phyloP scores from a whole-genome alignment of 2,113 vertebrate genomes.

The Illadopsis cleaveri region DNA sequence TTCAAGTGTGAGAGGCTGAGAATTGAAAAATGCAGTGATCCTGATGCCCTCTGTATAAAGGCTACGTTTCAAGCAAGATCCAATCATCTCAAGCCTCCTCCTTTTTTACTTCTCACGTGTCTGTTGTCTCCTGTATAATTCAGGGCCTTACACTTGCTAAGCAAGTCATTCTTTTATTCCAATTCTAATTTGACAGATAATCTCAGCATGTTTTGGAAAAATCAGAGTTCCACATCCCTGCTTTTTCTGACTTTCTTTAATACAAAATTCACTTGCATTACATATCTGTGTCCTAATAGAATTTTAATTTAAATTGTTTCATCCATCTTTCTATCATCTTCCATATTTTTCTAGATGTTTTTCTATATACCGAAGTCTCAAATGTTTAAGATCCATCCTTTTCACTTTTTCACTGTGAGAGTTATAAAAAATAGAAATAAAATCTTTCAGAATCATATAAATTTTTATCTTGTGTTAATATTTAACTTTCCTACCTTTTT shows the following conservation, averaged over 20 bases:
- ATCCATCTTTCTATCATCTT: not conserved
- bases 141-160: not conserved
- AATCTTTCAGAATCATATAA: not conserved
- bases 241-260: not conserved
- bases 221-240: not conserved
- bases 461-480: not conserved
- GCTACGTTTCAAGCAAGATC: not conserved
- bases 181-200: not conserved
- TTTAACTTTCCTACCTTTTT: not conserved
- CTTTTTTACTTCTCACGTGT: not conserved
- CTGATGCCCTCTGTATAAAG: not conserved
- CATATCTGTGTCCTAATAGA: not conserved
- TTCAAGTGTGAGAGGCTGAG: not conserved
- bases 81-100: not conserved
- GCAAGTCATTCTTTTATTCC: not conserved
- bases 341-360: not conserved
- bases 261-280: not conserved
- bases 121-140: not conserved
- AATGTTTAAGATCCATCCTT: not conserved
- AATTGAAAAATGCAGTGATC: not conserved
- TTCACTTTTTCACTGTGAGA: not conserved
- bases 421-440: not conserved
- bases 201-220: not conserved
- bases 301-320: not conserved
- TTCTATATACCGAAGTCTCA: not conserved